phyloP scores from a whole-genome alignment of 2,888 invertebrate genomes.

The Noctuana brunneofusca region DNA sequence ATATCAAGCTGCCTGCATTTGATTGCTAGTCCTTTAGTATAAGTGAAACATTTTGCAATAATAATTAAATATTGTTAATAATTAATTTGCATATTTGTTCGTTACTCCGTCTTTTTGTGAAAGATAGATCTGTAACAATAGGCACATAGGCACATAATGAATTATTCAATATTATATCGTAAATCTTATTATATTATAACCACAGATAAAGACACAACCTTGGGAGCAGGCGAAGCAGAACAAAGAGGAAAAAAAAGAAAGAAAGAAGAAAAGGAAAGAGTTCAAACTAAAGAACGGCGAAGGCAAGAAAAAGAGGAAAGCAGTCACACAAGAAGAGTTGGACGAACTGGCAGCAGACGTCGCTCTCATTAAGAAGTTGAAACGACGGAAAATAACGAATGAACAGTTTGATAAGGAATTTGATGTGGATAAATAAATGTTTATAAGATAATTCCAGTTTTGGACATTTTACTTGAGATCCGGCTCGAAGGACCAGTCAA shows the following conservation, averaged over 20 bases:
- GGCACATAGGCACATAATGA: too few species aligned
- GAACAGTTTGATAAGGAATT: constrained; percentile 86
- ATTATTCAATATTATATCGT: too few species aligned
- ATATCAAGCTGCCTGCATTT: too few species aligned
- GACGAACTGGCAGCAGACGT: constrained; percentile 91
- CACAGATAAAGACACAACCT: constrained; percentile 84
- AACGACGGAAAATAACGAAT: constrained; percentile 89
- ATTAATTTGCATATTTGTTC: too few species aligned
- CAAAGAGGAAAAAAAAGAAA: constrained; percentile 85
- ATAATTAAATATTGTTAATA: too few species aligned
- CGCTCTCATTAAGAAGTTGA: constrained; percentile 92
- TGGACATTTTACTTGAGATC: background rate
- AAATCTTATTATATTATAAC: background rate
- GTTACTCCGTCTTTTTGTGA: too few species aligned
- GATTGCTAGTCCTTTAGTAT: too few species aligned
- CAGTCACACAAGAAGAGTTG: constrained; percentile 87
- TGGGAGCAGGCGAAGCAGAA: constrained; percentile 91
- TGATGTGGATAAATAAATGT: constrained; percentile 65
- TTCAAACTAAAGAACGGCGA: constrained; percentile 75
- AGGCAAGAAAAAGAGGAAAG: constrained; percentile 70
- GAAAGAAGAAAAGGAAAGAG: constrained; percentile 84
- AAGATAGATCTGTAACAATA: too few species aligned
- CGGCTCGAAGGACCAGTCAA: constrained; percentile 2
- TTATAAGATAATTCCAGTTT: background rate
- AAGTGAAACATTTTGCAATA: too few species aligned